These are phyloP conservation scores for Artibeus jamaicensis DNA, from an alignment of 2,797 vertebrate species.

Conservation along the genomic window DNA sequence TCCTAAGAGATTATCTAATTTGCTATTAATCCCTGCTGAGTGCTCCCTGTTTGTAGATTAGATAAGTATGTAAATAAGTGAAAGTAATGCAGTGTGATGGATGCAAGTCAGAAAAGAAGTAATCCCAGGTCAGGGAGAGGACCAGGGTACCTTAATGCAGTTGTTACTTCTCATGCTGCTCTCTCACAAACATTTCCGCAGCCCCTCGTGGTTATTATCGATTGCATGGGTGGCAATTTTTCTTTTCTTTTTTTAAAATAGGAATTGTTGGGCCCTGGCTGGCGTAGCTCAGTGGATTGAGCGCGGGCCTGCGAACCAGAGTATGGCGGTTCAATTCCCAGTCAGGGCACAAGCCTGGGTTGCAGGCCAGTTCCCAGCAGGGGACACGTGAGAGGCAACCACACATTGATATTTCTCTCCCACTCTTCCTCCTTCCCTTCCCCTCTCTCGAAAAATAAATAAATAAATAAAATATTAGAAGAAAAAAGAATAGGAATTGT, in stretches of 20 bases:
- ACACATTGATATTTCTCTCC: too few species aligned
- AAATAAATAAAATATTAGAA: too few species aligned
- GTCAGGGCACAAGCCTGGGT: too few species aligned
- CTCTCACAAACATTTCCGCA: background rate
- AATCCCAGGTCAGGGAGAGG: background rate
- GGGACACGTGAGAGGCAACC: too few species aligned
- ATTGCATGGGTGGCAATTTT: background rate
- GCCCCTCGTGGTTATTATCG: background rate
- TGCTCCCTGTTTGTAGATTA: background rate
- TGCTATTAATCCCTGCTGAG: background rate
- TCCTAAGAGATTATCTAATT: background rate
- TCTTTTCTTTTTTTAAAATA: background rate
- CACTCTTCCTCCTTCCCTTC: too few species aligned
- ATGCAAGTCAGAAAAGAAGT: background rate
- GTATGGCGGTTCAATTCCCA: too few species aligned
- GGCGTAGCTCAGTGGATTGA: too few species aligned
- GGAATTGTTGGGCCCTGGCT: too few species aligned
- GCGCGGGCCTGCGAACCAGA: too few species aligned
- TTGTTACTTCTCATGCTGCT: background rate
- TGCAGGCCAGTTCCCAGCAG: too few species aligned
- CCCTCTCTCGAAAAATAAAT: too few species aligned
- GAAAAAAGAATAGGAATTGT: background rate
- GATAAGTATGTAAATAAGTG: background rate
- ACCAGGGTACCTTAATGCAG: background rate
- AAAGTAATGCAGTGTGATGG: background rate